These are phyloP conservation scores for Actinemys pallida DNA, from an alignment of 2,113 vertebrate genomes.

Conservation along the genomic window DNA sequence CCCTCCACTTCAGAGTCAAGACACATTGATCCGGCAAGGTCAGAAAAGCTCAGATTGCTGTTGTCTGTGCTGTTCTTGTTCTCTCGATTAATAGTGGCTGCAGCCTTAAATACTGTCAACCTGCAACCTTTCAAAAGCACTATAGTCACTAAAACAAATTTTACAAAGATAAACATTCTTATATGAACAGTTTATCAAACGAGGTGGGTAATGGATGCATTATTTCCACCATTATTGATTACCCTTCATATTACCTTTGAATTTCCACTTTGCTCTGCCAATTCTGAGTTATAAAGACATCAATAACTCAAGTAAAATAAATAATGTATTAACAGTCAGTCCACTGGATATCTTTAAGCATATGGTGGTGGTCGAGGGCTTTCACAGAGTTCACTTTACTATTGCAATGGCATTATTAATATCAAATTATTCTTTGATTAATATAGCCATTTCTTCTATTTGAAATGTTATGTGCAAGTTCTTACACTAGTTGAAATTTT, in stretches of 20 bases:
- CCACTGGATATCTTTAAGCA: not conserved
- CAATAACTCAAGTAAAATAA: not conserved
- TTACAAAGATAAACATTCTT: not conserved
- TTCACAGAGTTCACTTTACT: not conserved
- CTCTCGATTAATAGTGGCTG: not conserved
- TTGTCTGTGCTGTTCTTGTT: not conserved
- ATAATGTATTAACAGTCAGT: not conserved
- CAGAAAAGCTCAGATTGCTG: not conserved
- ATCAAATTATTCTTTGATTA: not conserved
- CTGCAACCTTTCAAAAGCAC: not conserved
- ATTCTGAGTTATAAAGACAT: not conserved
- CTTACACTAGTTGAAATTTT: not conserved
- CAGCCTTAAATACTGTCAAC: not conserved
- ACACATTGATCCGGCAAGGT: not conserved
- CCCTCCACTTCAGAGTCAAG: not conserved
- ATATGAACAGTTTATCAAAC: not conserved
- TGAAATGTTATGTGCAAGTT: not conserved
- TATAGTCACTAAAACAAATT: not conserved
- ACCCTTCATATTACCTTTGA: not conserved
- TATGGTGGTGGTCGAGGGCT: not conserved
- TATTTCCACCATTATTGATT: constrained; percentile 5
- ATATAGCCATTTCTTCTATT: not conserved
- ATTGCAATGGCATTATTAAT: not conserved
- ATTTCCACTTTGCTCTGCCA: not conserved
- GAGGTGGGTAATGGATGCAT: not conserved